Evolutionary conservation across 92 coral and sea anemone genomes (phyloP).

Genomic region (Galaxea fascicularis): DNA sequence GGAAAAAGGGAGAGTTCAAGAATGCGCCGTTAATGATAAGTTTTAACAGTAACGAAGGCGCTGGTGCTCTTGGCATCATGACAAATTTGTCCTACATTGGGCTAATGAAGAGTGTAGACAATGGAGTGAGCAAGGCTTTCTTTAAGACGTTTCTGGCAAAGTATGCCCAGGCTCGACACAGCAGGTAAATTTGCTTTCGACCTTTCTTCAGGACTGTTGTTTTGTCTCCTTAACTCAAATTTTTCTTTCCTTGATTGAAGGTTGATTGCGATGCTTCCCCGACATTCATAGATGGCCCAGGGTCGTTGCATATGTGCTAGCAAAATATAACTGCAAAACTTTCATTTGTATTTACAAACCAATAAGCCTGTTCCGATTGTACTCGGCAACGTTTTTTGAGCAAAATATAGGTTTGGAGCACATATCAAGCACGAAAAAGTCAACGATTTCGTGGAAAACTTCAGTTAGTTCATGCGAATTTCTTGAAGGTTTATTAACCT

Average conservation of each 20-base stretch:
- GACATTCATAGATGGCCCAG: no score
- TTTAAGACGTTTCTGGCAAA: constrained; percentile 3
- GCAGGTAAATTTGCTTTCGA: background rate
- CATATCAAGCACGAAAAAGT: no score
- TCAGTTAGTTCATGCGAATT: no score
- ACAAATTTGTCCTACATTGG: background rate
- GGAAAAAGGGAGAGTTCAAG: constrained; percentile 55
- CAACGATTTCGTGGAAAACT: no score
- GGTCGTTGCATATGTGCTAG: no score
- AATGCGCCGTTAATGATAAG: constrained; percentile 63
- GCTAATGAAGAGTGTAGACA: constrained; percentile 8
- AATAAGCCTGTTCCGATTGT: no score
- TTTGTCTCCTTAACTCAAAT: background rate
- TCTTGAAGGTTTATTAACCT: no score
- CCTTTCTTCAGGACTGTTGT: background rate
- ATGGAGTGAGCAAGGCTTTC: background rate
- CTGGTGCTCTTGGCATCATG: background rate
- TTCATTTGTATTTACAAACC: no score
- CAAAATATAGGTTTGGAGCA: no score
- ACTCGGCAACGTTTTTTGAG: no score
- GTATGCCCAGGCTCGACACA: background rate
- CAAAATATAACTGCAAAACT: no score
- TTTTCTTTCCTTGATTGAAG: background rate
- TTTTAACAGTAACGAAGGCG: constrained; percentile 69
- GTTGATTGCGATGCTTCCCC: no score